These are phyloP conservation scores for Smutsia temminckii DNA, from an alignment of 2,797 vertebrate species.

Conservation along the genomic window DNA sequence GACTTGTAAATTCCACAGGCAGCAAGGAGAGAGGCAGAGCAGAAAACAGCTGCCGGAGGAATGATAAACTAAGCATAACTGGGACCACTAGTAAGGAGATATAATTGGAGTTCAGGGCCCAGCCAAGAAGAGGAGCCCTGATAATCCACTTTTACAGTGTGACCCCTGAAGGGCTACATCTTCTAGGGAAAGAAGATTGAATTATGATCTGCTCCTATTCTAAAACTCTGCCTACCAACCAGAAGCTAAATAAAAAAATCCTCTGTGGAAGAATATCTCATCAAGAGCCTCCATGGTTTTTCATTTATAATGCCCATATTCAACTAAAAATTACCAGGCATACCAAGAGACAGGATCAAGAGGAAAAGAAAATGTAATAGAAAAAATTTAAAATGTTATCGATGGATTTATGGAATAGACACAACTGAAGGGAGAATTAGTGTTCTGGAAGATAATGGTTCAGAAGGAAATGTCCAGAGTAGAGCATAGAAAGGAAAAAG, in stretches of 20 bases:
- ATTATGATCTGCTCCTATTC: neutral
- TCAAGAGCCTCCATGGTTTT: neutral
- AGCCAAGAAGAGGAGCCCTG: neutral
- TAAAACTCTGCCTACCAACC: neutral
- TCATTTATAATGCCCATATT: neutral
- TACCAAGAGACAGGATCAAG: neutral
- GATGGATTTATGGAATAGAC: constrained; percentile 6
- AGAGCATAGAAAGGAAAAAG: neutral
- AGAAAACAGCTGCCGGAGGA: neutral
- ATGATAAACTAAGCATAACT: neutral
- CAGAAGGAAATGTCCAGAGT: neutral
- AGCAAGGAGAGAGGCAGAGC: neutral
- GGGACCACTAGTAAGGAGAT: neutral
- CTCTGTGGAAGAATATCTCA: neutral
- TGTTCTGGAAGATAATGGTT: neutral
- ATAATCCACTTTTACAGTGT: neutral
- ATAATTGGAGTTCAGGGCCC: neutral
- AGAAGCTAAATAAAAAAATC: constrained; percentile 6
- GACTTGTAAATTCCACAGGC: neutral
- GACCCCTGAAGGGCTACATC: neutral
- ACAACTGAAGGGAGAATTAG: neutral
- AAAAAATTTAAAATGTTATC: constrained; percentile 20
- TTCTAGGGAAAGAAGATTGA: neutral
- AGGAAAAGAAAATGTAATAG: neutral
- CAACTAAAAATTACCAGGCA: constrained; percentile 29